A percentile compares a stretch with the other conserved stretches of the same genome.
Conservation (phyloP, 2,797 vertebrate species). For the Thalassophryne amazonica region DNA sequence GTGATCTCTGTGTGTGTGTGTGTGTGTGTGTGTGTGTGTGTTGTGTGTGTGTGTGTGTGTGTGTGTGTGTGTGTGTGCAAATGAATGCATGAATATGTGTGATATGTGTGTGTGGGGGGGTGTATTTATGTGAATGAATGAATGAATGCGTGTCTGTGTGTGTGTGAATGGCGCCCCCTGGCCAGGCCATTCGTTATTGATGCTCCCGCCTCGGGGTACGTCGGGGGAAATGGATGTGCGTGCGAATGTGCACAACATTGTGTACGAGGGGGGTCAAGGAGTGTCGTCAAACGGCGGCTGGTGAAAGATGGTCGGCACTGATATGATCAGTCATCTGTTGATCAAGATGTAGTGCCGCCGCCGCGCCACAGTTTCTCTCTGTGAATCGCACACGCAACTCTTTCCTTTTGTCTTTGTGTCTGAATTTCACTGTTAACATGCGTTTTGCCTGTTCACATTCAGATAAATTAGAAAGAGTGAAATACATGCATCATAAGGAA, state of each 20-base stretch:
- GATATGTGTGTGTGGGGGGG: slow-evolving; percentile 17
- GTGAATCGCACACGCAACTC: slow-evolving; percentile 33
- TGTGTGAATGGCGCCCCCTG: slow-evolving; percentile 79
- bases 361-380: slow-evolving; percentile 46
- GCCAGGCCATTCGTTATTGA: slow-evolving; percentile 90
- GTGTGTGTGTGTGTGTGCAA: background rate
- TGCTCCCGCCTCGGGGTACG: slow-evolving; percentile 90
- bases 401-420: slow-evolving; percentile 17
- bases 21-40: slow-evolving; percentile 34
- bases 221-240: slow-evolving; percentile 81
- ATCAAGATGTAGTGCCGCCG: slow-evolving; percentile 93
- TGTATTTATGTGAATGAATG: slow-evolving; percentile 11
- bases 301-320: slow-evolving; percentile 91
- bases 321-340: slow-evolving; percentile 98
- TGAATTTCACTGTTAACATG: slow-evolving; percentile 49
- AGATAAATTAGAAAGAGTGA: too few species aligned
- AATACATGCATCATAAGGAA: too few species aligned
- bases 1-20: slow-evolving; percentile 14
- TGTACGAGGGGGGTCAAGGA: slow-evolving; percentile 64
- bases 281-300: slow-evolving; percentile 95
- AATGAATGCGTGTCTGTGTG: slow-evolving; percentile 68
- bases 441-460: slow-evolving; percentile 42
- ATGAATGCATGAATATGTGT: background rate
- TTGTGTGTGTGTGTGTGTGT: slow-evolving; percentile 20
- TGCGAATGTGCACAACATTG: slow-evolving; percentile 29